Conservation (phyloP, 2,797 vertebrate genomes). For the Crenichthys baileyi region DNA sequence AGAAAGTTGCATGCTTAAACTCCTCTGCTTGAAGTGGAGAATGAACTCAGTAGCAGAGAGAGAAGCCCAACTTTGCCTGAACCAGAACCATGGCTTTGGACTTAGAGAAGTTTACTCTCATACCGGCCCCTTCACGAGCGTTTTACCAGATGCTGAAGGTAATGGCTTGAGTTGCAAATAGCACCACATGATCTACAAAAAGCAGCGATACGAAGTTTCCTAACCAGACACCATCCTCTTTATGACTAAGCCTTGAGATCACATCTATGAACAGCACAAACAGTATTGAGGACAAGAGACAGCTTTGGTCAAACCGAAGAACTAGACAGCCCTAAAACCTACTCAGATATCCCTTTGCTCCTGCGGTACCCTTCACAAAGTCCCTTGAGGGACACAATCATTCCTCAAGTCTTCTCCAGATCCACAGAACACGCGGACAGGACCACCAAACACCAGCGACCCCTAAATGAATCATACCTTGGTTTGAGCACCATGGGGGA, state of each 20-base stretch:
- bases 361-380: background rate
- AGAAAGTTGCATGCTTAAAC: background rate
- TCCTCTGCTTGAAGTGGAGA: background rate
- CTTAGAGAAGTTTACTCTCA: background rate
- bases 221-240: background rate
- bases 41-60: background rate
- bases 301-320: background rate
- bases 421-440: background rate
- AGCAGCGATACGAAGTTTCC: background rate
- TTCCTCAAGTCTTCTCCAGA: background rate
- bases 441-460: background rate
- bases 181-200: background rate
- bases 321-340: background rate
- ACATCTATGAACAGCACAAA: background rate
- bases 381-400: background rate
- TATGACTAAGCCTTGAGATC: background rate
- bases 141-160: background rate
- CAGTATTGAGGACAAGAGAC: background rate
- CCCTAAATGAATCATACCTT: background rate
- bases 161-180: background rate
- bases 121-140: background rate
- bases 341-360: background rate
- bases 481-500: background rate
- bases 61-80: background rate
- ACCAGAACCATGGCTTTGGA: background rate